Conservation (phyloP, 2,797 vertebrate species). For the Alauda arvensis region DNA sequence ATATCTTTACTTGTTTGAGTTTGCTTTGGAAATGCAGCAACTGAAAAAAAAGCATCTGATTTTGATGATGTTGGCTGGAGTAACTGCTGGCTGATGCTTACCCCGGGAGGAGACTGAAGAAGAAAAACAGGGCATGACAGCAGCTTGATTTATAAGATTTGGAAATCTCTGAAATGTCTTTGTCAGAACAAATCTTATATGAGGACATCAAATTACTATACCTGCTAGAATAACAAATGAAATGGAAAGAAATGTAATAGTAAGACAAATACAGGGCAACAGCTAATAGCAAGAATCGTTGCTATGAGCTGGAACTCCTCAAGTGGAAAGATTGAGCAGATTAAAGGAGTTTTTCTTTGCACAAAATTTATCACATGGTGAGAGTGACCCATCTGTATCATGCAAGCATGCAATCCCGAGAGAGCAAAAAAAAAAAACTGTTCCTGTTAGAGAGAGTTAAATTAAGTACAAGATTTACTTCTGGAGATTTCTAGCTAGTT, state of each 20-base stretch:
- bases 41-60: not conserved
- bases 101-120: not conserved
- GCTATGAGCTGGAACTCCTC: not conserved
- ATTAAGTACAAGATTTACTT: not conserved
- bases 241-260: not conserved
- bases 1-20: constrained; percentile 4
- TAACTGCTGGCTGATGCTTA: not conserved
- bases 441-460: not conserved
- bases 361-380: not conserved
- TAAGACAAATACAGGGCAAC: not conserved
- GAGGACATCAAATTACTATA: not conserved
- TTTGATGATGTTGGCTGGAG: constrained; percentile 30
- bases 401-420: not conserved
- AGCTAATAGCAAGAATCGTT: not conserved
- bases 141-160: constrained; percentile 2
- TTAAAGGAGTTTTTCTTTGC: not conserved
- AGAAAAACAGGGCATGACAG: constrained; percentile 11
- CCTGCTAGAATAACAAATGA: not conserved
- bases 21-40: constrained; percentile 31
- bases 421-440: not conserved
- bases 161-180: not conserved
- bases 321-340: not conserved
- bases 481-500: not conserved
- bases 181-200: not conserved
- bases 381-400: not conserved